Base-by-base conservation (phyloP, 2,797 vertebrate species). In the Anguilla megastoma region DNA sequence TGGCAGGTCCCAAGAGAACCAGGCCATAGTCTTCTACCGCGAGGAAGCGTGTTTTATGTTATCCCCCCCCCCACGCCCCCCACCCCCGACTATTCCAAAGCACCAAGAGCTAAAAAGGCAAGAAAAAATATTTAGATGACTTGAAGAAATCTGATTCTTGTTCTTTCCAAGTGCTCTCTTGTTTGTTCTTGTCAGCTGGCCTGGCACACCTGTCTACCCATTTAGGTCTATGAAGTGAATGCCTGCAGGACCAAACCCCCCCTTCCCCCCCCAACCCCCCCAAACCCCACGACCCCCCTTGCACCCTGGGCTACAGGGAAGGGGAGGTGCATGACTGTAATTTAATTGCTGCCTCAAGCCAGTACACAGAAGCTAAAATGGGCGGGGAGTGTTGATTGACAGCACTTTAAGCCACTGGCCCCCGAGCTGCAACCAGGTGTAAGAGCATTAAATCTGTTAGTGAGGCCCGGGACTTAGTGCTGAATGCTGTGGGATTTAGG, bases 351-450 rank as follows among this genome's bases (percentile, higher is more conserved):
- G 92, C 95, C 92, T 85, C 60, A 12, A 93, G 94, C 91, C 90
- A 90, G 74, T 88, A 87, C 89, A 91, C 90, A 91, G 92, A 60
- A 94, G 93, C 92, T 93, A 92, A 92, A 90, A 84, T 83, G 66
- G 56, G 30, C 82, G 50, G 63, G 50, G 83, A 54, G 50, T 83
- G 87, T 7, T 93, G 93, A 96, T 84, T 93, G 96, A 95, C 94
- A 93, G 89, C 86, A 92, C 90, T 91, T 92, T 92, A 93, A 93
- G 88, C 76, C 88, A 6, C 8, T 0, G 89, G 80, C 91, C 94
- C 94, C 91, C 91, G 88, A 93, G 94, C 92, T 36, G 89, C 10
- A 86, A 90, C 93, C 94, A 95, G 95, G 95, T 95, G 94, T 89
- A 90, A 88, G 88, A 88, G 71, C 30, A 21, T n/a, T 27, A 86